Evolutionary conservation across 2,797 vertebrate species (phyloP).

Genomic region (Sebastiscus tertius): DNA sequence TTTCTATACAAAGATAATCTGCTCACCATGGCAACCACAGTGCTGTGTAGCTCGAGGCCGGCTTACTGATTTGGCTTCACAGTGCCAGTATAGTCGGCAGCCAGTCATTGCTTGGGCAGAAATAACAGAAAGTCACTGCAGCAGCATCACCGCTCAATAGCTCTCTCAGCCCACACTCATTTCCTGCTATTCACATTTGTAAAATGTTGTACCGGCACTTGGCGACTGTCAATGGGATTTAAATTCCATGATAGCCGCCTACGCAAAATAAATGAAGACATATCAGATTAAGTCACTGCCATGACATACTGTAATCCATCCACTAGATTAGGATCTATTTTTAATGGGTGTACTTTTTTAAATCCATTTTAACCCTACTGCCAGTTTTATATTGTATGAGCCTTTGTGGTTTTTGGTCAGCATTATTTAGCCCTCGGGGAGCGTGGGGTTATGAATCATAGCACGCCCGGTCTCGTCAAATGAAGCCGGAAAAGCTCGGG

Average conservation of each 20-base stretch:
- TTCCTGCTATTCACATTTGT: constrained; percentile 64
- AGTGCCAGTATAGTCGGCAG: constrained; percentile 63
- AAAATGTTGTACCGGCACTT: constrained; percentile 48
- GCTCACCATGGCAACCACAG: constrained; percentile 72
- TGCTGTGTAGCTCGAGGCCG: constrained; percentile 56
- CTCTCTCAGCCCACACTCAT: constrained; percentile 54
- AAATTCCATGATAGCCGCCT: constrained; percentile 38
- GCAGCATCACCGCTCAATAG: constrained; percentile 54
- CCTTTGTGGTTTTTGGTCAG: constrained; percentile 26
- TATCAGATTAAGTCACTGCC: constrained; percentile 40
- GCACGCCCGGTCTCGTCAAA: constrained; percentile 8
- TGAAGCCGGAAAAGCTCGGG: constrained; percentile 17
- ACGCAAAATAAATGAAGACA: constrained; percentile 53
- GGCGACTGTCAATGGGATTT: constrained; percentile 55
- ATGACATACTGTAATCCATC: constrained; percentile 21
- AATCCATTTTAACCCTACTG: neutral
- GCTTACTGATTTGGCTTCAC: constrained; percentile 56
- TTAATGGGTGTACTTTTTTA: constrained; percentile 17
- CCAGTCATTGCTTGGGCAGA: constrained; percentile 58
- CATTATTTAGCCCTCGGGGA: constrained; percentile 10
- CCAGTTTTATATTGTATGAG: neutral
- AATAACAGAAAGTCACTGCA: constrained; percentile 56
- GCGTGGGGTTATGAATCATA: constrained; percentile 26
- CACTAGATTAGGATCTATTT: constrained; percentile 20
- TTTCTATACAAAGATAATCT: constrained; percentile 55